Percentiles rank a stretch among this genome's conserved stretches.
These are phyloP conservation scores for Beris chalybata DNA, from an alignment of 2,888 invertebrate species.

Conservation along the genomic window DNA sequence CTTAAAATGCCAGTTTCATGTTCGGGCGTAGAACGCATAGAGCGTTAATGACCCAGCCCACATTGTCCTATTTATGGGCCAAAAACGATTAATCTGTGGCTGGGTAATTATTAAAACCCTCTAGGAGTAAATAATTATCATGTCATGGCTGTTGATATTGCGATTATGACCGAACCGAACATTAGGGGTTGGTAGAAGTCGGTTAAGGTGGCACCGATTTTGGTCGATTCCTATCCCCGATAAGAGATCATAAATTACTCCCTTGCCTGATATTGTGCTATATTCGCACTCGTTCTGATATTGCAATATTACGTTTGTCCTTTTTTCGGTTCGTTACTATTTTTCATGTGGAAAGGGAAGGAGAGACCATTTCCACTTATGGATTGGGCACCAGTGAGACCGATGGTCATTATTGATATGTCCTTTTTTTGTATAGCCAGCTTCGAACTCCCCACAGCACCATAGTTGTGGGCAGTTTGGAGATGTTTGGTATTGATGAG, in stretches of 20 bases:
- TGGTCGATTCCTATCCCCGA: not conserved
- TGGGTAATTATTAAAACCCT: conserved; percentile 19
- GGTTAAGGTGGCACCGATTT: not conserved
- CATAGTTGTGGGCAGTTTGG: no score
- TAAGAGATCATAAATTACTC: conserved; percentile 21
- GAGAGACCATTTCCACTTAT: no score
- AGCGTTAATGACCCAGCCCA: conserved; percentile 22
- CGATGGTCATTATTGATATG: no score
- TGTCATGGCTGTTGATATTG: conserved; percentile 26
- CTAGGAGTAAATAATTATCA: conserved; percentile 26
- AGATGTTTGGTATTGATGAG: no score
- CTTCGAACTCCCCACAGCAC: no score
- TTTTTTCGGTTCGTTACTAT: no score
- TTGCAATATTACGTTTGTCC: not conserved
- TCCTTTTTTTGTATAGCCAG: no score
- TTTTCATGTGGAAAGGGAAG: no score
- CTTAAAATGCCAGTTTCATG: conserved; percentile 7
- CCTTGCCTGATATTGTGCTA: conserved; percentile 17
- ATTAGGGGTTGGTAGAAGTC: not conserved
- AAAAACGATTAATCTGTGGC: conserved; percentile 25
- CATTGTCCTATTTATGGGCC: not conserved
- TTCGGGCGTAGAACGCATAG: not conserved
- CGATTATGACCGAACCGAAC: conserved; percentile 14
- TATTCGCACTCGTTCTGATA: not conserved
- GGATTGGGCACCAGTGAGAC: no score